A percentile compares a stretch with the other conserved stretches of the same genome.
phyloP scores from a whole-genome alignment of 2,888 invertebrate species.

The Aspidiotus destructor region DNA sequence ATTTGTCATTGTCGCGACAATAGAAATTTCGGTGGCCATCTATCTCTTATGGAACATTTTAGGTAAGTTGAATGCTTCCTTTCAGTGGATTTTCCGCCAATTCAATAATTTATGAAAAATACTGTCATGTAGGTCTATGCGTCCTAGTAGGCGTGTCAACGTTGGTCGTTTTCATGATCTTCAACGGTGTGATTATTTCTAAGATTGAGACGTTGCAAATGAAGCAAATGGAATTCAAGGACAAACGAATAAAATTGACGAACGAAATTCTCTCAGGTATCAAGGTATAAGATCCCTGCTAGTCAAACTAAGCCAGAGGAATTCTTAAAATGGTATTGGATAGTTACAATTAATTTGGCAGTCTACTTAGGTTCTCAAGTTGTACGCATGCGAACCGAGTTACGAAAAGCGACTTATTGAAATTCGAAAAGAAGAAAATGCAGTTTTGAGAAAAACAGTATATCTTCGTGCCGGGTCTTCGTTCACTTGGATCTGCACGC shows the following conservation, averaged over 20 bases:
- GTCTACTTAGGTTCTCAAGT: slow-evolving; percentile 46
- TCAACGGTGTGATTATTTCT: slow-evolving; percentile 45
- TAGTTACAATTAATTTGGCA: too few species aligned
- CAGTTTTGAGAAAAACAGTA: slow-evolving; percentile 48
- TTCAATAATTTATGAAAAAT: neutral
- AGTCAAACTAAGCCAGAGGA: too few species aligned
- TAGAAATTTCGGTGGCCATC: slow-evolving; percentile 48
- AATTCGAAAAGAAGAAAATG: slow-evolving; percentile 50
- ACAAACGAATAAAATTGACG: slow-evolving; percentile 46
- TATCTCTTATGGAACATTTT: slow-evolving; percentile 45
- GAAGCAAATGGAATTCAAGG: slow-evolving; percentile 49
- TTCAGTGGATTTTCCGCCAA: too few species aligned
- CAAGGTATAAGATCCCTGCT: slow-evolving; percentile 33
- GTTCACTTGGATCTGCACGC: slow-evolving; percentile 53
- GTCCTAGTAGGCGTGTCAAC: slow-evolving; percentile 51
- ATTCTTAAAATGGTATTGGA: too few species aligned
- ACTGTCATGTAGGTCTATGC: slow-evolving; percentile 44
- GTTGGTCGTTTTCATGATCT: slow-evolving; percentile 48
- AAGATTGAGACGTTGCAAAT: slow-evolving; percentile 45
- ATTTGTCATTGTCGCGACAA: slow-evolving; percentile 46
- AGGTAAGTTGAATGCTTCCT: slow-evolving; percentile 37
- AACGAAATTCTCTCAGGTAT: slow-evolving; percentile 38
- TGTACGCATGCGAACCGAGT: slow-evolving; percentile 55
- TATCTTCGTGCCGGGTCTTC: slow-evolving; percentile 48
- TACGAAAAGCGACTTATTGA: slow-evolving; percentile 49